Evolutionary conservation across 1,140 invertebrate genomes (phyloP).

Genomic region (Listronotus bonariensis): DNA sequence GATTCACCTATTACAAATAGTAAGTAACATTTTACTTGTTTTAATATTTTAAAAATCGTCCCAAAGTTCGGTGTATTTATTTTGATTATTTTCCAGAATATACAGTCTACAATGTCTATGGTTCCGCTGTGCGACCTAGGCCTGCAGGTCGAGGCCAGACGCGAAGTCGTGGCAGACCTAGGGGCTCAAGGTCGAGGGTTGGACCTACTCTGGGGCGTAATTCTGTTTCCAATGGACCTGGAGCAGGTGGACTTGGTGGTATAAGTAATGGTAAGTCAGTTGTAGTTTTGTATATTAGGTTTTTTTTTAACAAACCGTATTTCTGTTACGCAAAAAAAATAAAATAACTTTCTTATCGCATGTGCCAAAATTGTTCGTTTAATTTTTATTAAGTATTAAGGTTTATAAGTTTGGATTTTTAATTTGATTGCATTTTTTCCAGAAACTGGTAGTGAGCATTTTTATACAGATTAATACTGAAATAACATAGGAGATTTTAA

Average conservation of each 20-base stretch:
- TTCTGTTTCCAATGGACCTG: constrained; percentile 12
- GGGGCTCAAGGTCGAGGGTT: constrained; percentile 63
- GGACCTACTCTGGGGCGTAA: constrained; percentile 15
- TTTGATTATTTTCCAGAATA: constrained; percentile 44
- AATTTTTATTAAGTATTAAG: too few relatives aligned
- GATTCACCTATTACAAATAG: constrained; percentile 46
- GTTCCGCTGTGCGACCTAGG: constrained; percentile 56
- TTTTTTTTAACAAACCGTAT: too few relatives aligned
- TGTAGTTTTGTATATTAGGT: neutral
- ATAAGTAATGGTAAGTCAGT: constrained; percentile 15
- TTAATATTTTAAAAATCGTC: neutral
- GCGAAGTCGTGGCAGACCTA: constrained; percentile 66
- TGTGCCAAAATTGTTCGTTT: too few relatives aligned
- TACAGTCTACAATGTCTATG: constrained; percentile 50
- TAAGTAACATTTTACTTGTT: constrained; percentile 30
- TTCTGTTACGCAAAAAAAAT: too few relatives aligned
- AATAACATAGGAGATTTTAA: too few relatives aligned
- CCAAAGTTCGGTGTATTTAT: neutral
- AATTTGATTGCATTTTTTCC: too few relatives aligned
- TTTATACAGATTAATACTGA: too few relatives aligned
- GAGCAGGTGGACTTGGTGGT: neutral
- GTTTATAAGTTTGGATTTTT: too few relatives aligned
- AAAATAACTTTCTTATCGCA: too few relatives aligned
- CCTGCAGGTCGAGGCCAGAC: constrained; percentile 63
- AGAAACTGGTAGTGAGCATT: too few relatives aligned